Percentiles rank a stretch among this genome's conserved stretches.
Evolutionary conservation across 2,888 invertebrate genomes (phyloP).

Genomic region (Cetonia aurata): DNA sequence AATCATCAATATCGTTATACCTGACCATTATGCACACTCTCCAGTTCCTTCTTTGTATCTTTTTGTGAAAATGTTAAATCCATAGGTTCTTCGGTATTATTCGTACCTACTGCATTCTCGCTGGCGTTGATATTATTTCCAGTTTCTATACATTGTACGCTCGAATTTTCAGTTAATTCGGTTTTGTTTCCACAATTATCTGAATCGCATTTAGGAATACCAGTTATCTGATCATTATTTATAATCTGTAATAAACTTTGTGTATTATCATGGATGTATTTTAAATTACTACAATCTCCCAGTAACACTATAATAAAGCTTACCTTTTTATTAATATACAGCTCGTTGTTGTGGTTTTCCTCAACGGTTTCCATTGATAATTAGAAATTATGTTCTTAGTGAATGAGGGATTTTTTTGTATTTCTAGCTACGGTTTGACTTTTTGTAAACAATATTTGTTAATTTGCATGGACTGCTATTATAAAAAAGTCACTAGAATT

Average conservation of each 20-base stretch:
- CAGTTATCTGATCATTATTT: no score
- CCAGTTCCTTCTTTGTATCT: conserved; percentile 30
- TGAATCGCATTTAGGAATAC: no score
- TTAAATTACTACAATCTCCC: conserved; percentile 18
- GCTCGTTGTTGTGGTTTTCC: conserved; percentile 47
- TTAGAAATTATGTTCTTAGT: conserved; percentile 14
- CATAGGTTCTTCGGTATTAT: conserved; percentile 47
- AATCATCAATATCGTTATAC: neutral
- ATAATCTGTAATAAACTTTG: no score
- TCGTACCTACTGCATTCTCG: neutral
- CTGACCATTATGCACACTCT: conserved; percentile 5
- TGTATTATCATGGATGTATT: neutral
- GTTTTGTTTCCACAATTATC: no score
- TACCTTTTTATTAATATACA: conserved; percentile 23
- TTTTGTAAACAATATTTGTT: conserved; percentile 45
- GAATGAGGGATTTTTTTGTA: conserved; percentile 29
- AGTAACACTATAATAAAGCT: conserved; percentile 37
- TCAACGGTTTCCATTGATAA: conserved; percentile 52
- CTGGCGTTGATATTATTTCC: neutral
- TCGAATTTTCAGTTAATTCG: neutral
- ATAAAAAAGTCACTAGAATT: neutral
- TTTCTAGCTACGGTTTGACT: conserved; percentile 43
- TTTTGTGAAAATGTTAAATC: conserved; percentile 49
- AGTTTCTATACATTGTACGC: neutral
- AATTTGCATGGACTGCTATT: conserved; percentile 34